A percentile compares a stretch with the other conserved stretches of the same genome.
Conservation (phyloP, 2,888 invertebrate species). For the Agriopis leucophaearia region DNA sequence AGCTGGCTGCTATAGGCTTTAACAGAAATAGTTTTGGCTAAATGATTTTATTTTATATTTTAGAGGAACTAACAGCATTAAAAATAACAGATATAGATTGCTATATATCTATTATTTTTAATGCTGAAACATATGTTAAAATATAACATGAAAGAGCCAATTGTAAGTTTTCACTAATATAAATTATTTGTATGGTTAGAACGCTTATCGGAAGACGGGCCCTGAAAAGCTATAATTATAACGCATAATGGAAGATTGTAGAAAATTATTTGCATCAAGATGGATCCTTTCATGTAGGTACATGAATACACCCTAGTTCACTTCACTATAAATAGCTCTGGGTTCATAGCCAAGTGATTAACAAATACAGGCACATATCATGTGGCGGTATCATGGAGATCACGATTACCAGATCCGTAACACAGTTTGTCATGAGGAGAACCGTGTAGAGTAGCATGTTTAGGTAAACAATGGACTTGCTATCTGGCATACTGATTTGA, state of each 20-base stretch:
- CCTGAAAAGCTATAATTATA: no score
- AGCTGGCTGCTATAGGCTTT: neutral
- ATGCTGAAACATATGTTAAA: no score
- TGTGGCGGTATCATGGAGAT: constrained; percentile 20
- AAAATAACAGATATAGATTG: no score
- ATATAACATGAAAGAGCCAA: no score
- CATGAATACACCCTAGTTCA: neutral
- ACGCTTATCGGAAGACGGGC: no score
- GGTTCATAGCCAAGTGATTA: constrained; percentile 29
- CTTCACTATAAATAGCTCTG: constrained; percentile 20
- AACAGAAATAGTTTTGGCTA: no score
- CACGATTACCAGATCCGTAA: constrained; percentile 42
- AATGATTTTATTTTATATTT: no score
- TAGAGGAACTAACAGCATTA: no score
- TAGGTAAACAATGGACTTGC: constrained; percentile 16
- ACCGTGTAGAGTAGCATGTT: constrained; percentile 19
- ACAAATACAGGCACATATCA: constrained; percentile 12
- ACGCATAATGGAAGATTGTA: no score
- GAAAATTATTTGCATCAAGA: neutral
- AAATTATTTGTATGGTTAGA: no score
- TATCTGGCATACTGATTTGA: constrained; percentile 38
- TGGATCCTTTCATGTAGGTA: neutral
- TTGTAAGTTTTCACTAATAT: no score
- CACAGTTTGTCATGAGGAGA: constrained; percentile 29
- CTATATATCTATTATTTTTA: no score